These are phyloP conservation scores for Esox niger DNA, from an alignment of 2,113 vertebrate genomes.

Conservation along the genomic window DNA sequence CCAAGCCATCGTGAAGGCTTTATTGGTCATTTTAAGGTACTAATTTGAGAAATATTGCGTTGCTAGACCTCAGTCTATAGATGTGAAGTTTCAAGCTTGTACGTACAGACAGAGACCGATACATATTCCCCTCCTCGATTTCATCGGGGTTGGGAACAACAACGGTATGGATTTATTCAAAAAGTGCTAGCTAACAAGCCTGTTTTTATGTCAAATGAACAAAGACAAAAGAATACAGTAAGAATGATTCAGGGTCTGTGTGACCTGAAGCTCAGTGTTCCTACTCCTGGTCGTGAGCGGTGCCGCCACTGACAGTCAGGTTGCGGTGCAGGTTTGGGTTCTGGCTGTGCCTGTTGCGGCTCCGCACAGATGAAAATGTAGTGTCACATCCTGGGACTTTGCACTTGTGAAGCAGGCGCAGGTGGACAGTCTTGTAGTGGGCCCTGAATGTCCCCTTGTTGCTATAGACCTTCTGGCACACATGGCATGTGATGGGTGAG, in stretches of 20 bases:
- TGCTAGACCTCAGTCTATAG: too few relatives aligned
- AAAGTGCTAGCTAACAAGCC: constrained; percentile 57
- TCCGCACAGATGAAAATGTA: constrained; percentile 93
- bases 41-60: too few relatives aligned
- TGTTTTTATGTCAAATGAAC: constrained; percentile 27
- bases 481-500: constrained; percentile 88
- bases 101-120: too few relatives aligned
- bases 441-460: constrained; percentile 96
- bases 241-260: constrained; percentile 21
- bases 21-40: too few relatives aligned
- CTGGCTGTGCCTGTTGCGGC: constrained; percentile 95
- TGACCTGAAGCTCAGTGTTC: constrained; percentile 12
- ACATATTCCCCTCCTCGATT: too few relatives aligned
- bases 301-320: constrained; percentile 62
- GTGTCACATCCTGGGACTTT: constrained; percentile 92
- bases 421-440: constrained; percentile 97
- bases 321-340: constrained; percentile 96
- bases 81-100: too few relatives aligned
- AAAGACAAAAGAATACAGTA: constrained; percentile 14
- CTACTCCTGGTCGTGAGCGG: constrained; percentile 56
- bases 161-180: constrained; percentile 20
- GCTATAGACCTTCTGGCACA: constrained; percentile 95
- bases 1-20: too few relatives aligned
- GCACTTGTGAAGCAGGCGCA: constrained; percentile 92
- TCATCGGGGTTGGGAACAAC: too few relatives aligned